phyloP scores from a whole-genome alignment of 2,113 vertebrate species.

The Cyprinodon brontotheroides region DNA sequence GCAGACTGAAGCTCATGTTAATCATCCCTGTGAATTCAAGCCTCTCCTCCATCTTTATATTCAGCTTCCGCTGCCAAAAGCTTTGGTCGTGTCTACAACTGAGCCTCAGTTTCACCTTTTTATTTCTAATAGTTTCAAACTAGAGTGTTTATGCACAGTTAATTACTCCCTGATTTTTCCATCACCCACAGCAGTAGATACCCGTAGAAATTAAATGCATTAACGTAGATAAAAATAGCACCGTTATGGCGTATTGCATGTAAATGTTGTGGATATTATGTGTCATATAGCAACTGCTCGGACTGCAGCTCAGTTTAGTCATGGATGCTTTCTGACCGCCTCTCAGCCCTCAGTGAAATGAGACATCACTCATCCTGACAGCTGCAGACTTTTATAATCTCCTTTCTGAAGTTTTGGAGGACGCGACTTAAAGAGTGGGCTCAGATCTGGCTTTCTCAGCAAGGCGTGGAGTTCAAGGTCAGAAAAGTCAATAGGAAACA shows the following conservation, averaged over 20 bases:
- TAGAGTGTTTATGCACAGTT: conserved; percentile 1
- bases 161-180: conserved; percentile 26
- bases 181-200: conserved; percentile 28
- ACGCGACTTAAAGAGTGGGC: conserved; percentile 26
- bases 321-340: not conserved
- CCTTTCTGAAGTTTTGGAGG: conserved; percentile 31
- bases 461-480: conserved; percentile 5
- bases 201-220: conserved; percentile 40
- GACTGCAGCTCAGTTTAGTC: conserved; percentile 29
- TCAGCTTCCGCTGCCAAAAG: not conserved
- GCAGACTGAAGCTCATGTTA: conserved; percentile 25
- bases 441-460: conserved; percentile 6
- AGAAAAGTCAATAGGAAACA: not conserved
- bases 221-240: conserved; percentile 49
- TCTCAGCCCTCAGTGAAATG: conserved; percentile 28
- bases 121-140: conserved; percentile 24
- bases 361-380: conserved; percentile 43
- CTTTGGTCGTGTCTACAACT: conserved; percentile 17
- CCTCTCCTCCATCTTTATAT: conserved; percentile 8
- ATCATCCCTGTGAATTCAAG: conserved; percentile 17
- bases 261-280: conserved; percentile 26
- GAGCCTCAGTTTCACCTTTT: conserved; percentile 14
- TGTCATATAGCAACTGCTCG: conserved; percentile 24
- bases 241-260: conserved; percentile 29
- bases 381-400: conserved; percentile 44